Evolutionary conservation across 2,797 vertebrate species (phyloP).

Genomic region (Siniperca undulata): DNA sequence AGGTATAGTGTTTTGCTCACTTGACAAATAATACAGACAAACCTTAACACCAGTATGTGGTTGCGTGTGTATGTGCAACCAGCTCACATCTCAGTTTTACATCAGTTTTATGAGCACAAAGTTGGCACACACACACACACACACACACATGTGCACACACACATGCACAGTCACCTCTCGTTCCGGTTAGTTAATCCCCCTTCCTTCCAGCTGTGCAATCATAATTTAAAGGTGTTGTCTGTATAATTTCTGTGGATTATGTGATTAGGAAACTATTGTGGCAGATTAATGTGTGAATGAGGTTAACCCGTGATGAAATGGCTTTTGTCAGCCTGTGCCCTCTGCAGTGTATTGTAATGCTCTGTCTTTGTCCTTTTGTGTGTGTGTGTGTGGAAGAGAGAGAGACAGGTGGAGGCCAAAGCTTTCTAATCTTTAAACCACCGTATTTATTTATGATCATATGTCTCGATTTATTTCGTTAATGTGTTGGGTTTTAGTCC

Average conservation of each 20-base stretch:
- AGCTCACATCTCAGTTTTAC: slow-evolving; percentile 32
- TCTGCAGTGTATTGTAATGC: slow-evolving; percentile 65
- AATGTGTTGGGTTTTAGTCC: slow-evolving; percentile 63
- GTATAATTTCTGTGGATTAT: slow-evolving; percentile 88
- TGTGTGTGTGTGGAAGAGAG: slow-evolving; percentile 29
- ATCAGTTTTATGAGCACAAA: slow-evolving; percentile 36
- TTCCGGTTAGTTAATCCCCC: slow-evolving; percentile 75
- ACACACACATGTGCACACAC: slow-evolving; percentile 30
- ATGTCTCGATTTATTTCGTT: slow-evolving; percentile 76
- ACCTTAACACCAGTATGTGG: slow-evolving; percentile 31
- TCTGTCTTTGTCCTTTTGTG: slow-evolving; percentile 67
- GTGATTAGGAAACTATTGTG: slow-evolving; percentile 88
- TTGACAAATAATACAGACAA: slow-evolving; percentile 65
- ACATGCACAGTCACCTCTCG: slow-evolving; percentile 50
- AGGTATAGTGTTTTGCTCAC: slow-evolving; percentile 67
- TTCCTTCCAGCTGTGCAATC: slow-evolving; percentile 85
- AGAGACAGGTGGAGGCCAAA: slow-evolving; percentile 70
- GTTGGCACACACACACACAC: slow-evolving; percentile 29
- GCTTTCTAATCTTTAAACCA: slow-evolving; percentile 72
- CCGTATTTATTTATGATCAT: slow-evolving; percentile 78
- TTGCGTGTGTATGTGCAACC: slow-evolving; percentile 10
- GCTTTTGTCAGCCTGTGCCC: slow-evolving; percentile 83
- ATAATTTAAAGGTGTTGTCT: slow-evolving; percentile 88
- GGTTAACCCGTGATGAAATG: slow-evolving; percentile 87
- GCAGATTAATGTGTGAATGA: slow-evolving; percentile 85